Evolutionary conservation across 2,797 vertebrate genomes (phyloP), one percentile per base, ranked within the genome.

Genomic region (Ctenopoma multispine): DNA sequence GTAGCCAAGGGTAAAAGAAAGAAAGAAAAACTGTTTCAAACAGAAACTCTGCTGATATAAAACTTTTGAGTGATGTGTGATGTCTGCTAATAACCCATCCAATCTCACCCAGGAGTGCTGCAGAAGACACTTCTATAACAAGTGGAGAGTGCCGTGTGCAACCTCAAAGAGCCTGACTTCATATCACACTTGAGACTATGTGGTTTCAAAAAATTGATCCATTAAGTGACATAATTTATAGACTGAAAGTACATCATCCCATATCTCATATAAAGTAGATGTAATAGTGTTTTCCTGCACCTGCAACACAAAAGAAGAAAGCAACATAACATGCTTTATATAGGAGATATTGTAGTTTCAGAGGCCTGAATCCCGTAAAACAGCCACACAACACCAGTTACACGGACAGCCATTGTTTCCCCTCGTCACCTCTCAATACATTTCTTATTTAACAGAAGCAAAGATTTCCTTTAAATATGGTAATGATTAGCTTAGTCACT

Each of bases 401-500:
- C 53, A 48, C 49, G 46, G 24, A 50, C 38, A 64, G 41, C 23
- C 31, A 41, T 24, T 43, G 46, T 40, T 49, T 23, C 48, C 31
- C 41, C 9, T 34, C 17, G 56, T 27, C 43, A 46, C n/a, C 27
- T n/a, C 14, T 69, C 34, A 23, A 41, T 59, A 23, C 11, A 36
- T 4, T 17, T 18, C 29, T 55, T 60, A 14, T 71, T 60, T 29
- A 40, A n/a, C 57, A 46, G 31, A 74, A 29, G 48, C 63, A 27
- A 70, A 49, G 4, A n/a, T 57, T 69, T 67, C 61, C 44, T 63
- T 65, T 72, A 41, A 18, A 59, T 29, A 2, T 36, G 17, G 14
- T 21, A 62, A 40, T 46, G 64, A 83, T 75, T 59, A 23, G 7
- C 50, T 20, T 58, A 38, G 69, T 80, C 73, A 67, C 34, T 74